Evolutionary conservation across 2,888 invertebrate species (phyloP), one percentile per base, ranked within the genome.

Genomic region (Microchrysa polita): DNA sequence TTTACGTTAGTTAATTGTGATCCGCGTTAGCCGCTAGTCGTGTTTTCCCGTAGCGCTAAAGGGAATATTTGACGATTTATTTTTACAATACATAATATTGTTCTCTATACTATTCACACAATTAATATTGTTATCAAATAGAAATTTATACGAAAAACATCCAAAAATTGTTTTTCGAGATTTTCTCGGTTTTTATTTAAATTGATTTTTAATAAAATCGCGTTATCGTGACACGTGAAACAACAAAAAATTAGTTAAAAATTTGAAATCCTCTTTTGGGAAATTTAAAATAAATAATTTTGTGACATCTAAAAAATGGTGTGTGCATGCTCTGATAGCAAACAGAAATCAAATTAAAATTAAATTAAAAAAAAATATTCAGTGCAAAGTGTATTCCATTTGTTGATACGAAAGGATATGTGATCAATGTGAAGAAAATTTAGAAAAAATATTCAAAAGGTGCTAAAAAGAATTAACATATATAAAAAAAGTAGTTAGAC

Each of bases 21-120:
- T 82, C 83, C 84, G 84, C 82, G 82, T 84, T 83, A 82, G 83
- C 81, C 81, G 81, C 80, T 82, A 83, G 84, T 84, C 81, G 84
- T 82, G 82, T 82, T 83, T 75, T 65, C 72, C 72, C 80, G 60
- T 16, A 55, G 69, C n/a, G n/a, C 27, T 34, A 7, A n/a, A 69
- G 69, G 69, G 16, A 40, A 67, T 42, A 57, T 52, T 34, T 18
- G 69, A 69, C 69, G 55, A 52, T n/a, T n/a, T n/a, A n/a, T 34
- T 34, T 5, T 34, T 34, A 34, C 7, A 34, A 34, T 34, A 34
- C n/a, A n/a, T n/a, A 34, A 34, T 40, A 67, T 40, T 61, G 14
- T 40, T 42, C 40, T 23, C 40, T 23, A 34, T 48, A 42, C 42
- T n/a, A n/a, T 48, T 10, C 48, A 48, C 12, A 48, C 12, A 42